Conservation (phyloP, 2,888 invertebrate species). For the Agriopis aurantiaria region DNA sequence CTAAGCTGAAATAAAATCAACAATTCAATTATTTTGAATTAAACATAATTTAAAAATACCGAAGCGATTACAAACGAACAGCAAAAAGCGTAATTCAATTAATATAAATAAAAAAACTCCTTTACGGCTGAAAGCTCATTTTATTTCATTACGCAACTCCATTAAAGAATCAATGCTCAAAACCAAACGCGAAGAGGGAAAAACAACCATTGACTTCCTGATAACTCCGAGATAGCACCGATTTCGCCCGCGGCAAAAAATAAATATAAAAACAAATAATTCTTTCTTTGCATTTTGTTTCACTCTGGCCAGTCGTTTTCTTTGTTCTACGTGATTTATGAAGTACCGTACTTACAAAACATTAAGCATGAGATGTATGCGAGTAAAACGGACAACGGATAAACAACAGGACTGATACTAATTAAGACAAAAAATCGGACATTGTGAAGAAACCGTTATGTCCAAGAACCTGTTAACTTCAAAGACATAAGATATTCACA, state of each 20-base stretch:
- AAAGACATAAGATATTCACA: too few species aligned
- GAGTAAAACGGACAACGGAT: slow-evolving; percentile 51
- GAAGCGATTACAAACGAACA: slow-evolving; percentile 1
- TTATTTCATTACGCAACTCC: slow-evolving; percentile 29
- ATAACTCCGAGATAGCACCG: slow-evolving; percentile 57
- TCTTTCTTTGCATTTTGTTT: slow-evolving; percentile 57
- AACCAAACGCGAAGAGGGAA: slow-evolving; percentile 46
- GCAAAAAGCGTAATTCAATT: slow-evolving; percentile 42
- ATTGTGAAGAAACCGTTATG: too few species aligned
- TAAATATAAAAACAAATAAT: slow-evolving; percentile 53
- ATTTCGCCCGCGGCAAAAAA: slow-evolving; percentile 53
- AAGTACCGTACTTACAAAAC: slow-evolving; percentile 70
- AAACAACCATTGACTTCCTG: slow-evolving; percentile 61
- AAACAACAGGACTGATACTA: background rate
- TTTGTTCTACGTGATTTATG: slow-evolving; percentile 67
- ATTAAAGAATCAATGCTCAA: slow-evolving; percentile 44
- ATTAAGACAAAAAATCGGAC: too few species aligned
- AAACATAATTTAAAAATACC: too few species aligned
- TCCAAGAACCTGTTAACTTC: too few species aligned
- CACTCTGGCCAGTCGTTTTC: slow-evolving; percentile 41
- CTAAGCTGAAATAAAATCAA: too few species aligned
- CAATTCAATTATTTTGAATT: too few species aligned
- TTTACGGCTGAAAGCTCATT: slow-evolving; percentile 53
- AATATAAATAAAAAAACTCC: slow-evolving; percentile 47
- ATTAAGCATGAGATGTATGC: slow-evolving; percentile 62